A percentile compares a stretch with the other conserved stretches of the same genome.
These are phyloP conservation scores for Cercocebus atys DNA, from an alignment of 2,113 vertebrate species.

Conservation along the genomic window DNA sequence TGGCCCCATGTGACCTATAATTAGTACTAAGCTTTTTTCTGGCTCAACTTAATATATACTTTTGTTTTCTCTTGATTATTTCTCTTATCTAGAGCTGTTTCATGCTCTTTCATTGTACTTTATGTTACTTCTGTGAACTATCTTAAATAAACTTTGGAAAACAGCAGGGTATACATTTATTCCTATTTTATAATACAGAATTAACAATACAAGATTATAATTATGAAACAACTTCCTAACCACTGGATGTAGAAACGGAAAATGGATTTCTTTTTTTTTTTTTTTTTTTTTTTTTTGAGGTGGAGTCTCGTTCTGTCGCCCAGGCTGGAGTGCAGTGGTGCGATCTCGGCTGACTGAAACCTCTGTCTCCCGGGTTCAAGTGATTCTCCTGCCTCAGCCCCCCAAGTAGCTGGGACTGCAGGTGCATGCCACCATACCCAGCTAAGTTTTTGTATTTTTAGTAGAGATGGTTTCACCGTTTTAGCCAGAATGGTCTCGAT, in stretches of 20 bases:
- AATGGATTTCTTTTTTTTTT: too few species aligned
- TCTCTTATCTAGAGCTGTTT: background rate
- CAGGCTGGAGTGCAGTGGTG: too few species aligned
- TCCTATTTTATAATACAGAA: background rate
- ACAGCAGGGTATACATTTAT: background rate
- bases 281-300: too few species aligned
- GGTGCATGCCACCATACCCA: too few species aligned
- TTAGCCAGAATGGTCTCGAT: too few species aligned
- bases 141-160: conserved; percentile 20
- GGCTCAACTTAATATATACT: background rate
- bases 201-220: background rate
- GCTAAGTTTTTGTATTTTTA: too few species aligned
- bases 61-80: conserved; percentile 14
- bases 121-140: background rate
- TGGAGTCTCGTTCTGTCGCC: too few species aligned
- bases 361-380: too few species aligned
- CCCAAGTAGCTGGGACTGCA: too few species aligned
- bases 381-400: too few species aligned
- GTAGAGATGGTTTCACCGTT: too few species aligned
- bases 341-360: too few species aligned
- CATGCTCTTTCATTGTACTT: background rate
- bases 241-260: background rate
- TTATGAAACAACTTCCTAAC: background rate
- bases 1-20: background rate
- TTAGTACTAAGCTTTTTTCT: conserved; percentile 42